Evolutionary conservation across 2,797 vertebrate species (phyloP).

Genomic region (Clarias fuscus): DNA sequence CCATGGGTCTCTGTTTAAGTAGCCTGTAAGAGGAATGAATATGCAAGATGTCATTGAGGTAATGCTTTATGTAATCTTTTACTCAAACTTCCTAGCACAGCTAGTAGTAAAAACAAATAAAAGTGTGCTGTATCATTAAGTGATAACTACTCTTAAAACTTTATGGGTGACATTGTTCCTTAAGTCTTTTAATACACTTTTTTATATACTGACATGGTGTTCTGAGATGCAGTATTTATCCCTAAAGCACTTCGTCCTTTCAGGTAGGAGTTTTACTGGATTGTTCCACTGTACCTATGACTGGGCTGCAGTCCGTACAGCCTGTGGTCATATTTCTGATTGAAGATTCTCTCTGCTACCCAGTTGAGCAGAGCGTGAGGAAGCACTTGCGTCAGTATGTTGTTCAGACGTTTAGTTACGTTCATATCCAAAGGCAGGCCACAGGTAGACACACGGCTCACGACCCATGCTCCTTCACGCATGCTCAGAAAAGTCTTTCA

Average conservation of each 20-base stretch:
- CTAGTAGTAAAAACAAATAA: not conserved
- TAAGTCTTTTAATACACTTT: not conserved
- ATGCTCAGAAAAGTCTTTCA: conserved; percentile 85
- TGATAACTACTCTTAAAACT: not conserved
- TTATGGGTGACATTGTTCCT: not conserved
- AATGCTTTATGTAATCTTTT: not conserved
- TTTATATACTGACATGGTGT: too few species aligned
- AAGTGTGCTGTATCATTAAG: not conserved
- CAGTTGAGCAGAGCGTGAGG: conserved; percentile 66
- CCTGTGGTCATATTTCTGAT: conserved; percentile 76
- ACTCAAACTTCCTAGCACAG: not conserved
- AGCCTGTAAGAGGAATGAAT: conserved; percentile 58
- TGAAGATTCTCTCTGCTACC: conserved; percentile 67
- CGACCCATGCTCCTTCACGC: conserved; percentile 77
- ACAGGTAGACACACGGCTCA: conserved; percentile 69
- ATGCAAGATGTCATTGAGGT: not conserved
- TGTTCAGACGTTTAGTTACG: conserved; percentile 65
- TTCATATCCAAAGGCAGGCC: conserved; percentile 84
- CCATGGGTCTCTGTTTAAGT: conserved; percentile 59
- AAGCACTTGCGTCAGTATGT: conserved; percentile 63
- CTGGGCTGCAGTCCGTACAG: conserved; percentile 80
- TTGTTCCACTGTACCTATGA: conserved; percentile 72
- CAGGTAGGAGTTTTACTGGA: not conserved
- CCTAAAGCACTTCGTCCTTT: not conserved
- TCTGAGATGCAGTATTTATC: not conserved